Conservation (phyloP, 53 echinoderm and acorn worm genomes). For the Hippasteria phrygiana region DNA sequence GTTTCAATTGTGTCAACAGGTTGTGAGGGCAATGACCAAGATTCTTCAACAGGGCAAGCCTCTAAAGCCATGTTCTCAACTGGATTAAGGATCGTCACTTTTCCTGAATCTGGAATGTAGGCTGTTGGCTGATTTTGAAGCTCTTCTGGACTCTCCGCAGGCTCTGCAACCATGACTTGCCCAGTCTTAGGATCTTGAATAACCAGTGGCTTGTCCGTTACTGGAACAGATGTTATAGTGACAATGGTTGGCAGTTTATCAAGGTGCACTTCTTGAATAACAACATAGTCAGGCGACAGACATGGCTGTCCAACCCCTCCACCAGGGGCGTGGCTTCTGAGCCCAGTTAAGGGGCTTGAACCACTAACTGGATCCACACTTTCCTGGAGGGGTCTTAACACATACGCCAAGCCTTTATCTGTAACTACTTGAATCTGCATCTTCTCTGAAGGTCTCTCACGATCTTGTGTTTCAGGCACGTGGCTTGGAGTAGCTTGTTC, state of each 20-base stretch:
- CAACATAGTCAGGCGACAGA: slow-evolving; percentile 36
- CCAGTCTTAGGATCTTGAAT: slow-evolving; percentile 80
- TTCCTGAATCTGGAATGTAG: slow-evolving; percentile 50
- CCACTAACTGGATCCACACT: slow-evolving; percentile 15
- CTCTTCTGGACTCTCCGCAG: slow-evolving; percentile 72
- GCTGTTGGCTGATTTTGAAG: slow-evolving; percentile 56
- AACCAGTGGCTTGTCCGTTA: slow-evolving; percentile 48
- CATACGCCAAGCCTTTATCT: slow-evolving; percentile 70
- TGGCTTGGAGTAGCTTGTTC: slow-evolving; percentile 6
- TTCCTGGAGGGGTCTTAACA: slow-evolving; percentile 44
- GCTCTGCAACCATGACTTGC: slow-evolving; percentile 72
- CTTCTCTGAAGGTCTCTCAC: background rate
- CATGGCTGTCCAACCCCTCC: slow-evolving; percentile 37
- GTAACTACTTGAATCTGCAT: slow-evolving; percentile 51
- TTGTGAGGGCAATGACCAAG: background rate
- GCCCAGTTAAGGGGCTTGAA: slow-evolving; percentile 54
- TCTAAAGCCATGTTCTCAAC: slow-evolving; percentile 11
- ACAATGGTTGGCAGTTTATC: slow-evolving; percentile 38
- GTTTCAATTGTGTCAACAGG: slow-evolving; percentile 5
- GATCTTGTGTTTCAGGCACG: background rate
- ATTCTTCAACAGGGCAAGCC: slow-evolving; percentile 30
- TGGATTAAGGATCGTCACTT: slow-evolving; percentile 50
- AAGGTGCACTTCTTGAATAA: slow-evolving; percentile 40
- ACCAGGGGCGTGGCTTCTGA: slow-evolving; percentile 33
- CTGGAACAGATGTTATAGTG: slow-evolving; percentile 24